phyloP scores from a whole-genome alignment of 2,888 invertebrate genomes.

The Brassicogethes aeneus region DNA sequence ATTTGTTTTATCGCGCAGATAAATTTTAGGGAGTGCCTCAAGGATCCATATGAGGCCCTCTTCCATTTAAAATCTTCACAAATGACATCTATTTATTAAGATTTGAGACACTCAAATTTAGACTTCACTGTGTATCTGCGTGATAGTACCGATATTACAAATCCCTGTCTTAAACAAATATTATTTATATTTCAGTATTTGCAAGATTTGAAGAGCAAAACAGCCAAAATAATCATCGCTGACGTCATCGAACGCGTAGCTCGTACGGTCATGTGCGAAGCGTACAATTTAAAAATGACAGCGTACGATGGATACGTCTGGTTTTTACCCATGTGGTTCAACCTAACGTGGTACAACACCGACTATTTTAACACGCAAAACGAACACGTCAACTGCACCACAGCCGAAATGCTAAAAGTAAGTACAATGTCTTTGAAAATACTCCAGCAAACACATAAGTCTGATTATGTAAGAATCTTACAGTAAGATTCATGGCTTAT shows the following conservation, averaged over 20 bases:
- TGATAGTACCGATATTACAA: no score
- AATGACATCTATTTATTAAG: no score
- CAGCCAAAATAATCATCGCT: conserved; percentile 69
- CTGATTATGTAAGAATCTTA: no score
- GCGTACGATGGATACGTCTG: conserved; percentile 69
- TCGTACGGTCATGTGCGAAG: conserved; percentile 75
- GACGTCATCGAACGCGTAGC: conserved; percentile 67
- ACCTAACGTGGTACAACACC: conserved; percentile 53
- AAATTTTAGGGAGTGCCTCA: no score
- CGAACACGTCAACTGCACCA: conserved; percentile 49
- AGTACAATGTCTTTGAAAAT: conserved; percentile 8
- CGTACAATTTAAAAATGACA: conserved; percentile 59
- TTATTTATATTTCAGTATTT: conserved; percentile 48
- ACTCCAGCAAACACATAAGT: no score
- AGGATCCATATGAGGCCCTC: no score
- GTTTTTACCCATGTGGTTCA: conserved; percentile 74
- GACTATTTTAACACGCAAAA: conserved; percentile 41
- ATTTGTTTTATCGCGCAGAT: no score
- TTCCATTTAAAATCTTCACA: no score
- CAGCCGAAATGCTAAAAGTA: conserved; percentile 50
- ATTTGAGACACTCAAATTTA: no score
- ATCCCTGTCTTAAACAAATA: no score
- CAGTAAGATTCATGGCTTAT: no score
- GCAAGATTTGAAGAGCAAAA: conserved; percentile 53
- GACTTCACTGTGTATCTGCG: no score